Conservation (phyloP, 92 coral and sea anemone genomes). For the Diadumene lineata region DNA sequence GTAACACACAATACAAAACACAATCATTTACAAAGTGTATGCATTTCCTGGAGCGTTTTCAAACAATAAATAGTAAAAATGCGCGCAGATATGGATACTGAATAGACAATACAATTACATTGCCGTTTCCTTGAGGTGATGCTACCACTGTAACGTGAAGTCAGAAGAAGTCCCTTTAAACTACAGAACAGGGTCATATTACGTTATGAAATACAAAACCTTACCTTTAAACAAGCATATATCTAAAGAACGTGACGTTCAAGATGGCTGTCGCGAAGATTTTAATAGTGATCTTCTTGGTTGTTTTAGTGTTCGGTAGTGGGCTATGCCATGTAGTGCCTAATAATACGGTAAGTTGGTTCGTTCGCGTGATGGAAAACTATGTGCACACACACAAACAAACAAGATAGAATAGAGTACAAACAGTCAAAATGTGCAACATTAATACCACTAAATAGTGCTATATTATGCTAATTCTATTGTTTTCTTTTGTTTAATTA, state of each 20-base stretch:
- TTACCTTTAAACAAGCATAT: constrained; percentile 2
- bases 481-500: too few species aligned
- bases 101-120: too few species aligned
- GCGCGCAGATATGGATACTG: too few species aligned
- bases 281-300: background rate
- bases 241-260: constrained; percentile 14
- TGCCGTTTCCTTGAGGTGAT: too few species aligned
- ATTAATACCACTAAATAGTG: too few species aligned
- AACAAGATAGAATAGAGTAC: too few species aligned
- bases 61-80: too few species aligned
- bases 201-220: background rate
- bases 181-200: background rate
- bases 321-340: background rate
- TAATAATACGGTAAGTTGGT: constrained; percentile 14
- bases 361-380: background rate
- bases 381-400: too few species aligned
- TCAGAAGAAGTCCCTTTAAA: background rate
- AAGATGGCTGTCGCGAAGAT: constrained; percentile 27
- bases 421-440: too few species aligned
- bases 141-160: background rate
- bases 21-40: too few species aligned
- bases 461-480: too few species aligned
- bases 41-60: too few species aligned
- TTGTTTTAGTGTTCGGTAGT: background rate
- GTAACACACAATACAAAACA: background rate